Base-by-base conservation (phyloP, 2,888 invertebrate species). In the Epiblema foenella region DNA sequence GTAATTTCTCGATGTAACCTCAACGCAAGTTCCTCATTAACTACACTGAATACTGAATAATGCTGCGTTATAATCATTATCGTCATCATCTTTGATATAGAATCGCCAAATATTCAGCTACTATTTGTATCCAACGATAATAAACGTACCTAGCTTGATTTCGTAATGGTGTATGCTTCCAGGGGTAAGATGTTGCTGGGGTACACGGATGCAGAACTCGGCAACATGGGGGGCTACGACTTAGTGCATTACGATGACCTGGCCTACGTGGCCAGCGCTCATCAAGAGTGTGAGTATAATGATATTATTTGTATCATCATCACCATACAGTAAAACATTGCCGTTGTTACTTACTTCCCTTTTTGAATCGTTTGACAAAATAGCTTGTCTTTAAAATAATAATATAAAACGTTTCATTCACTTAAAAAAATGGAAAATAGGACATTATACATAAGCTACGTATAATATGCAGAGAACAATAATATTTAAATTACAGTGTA, bases 241-340 rank as follows among this genome's bases (percentile, higher is more conserved):
- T 95, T 99, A 81, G 98, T 99, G 76, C 99, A 99, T 93, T 99
- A 98, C 82, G 99, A 99, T 83, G 99, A 99, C 90, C 94, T 99
- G 78, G 97, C 98, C 0, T 99, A 99, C 86, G 98, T 99, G 59
- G 98, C 99, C 37, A 98, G 98, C 83, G 99, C 99, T 75, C 99
- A 99, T 93, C 99, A 99, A 95, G 99, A 99, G 96, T 95, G 99
- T 99, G 95, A 97, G 98, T 87, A 75, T 33, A 33, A 24, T 24
- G 24, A 24, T 33, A 33, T 33, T 33, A 33, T 5, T 33, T 8
- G 33, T 8, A 8, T 33, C 2, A 33, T 33, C 9, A 33, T 33
- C n/a, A n/a, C n/a, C 24, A 24, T 24, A 8, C 33, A 33, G 33
- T 33, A 33, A 33, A 33, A 33, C 9, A 33, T 33, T 33, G 9